Evolutionary conservation across 2,113 vertebrate genomes (phyloP), one percentile per base, ranked within the genome.

Genomic region (Agelaius phoeniceus): DNA sequence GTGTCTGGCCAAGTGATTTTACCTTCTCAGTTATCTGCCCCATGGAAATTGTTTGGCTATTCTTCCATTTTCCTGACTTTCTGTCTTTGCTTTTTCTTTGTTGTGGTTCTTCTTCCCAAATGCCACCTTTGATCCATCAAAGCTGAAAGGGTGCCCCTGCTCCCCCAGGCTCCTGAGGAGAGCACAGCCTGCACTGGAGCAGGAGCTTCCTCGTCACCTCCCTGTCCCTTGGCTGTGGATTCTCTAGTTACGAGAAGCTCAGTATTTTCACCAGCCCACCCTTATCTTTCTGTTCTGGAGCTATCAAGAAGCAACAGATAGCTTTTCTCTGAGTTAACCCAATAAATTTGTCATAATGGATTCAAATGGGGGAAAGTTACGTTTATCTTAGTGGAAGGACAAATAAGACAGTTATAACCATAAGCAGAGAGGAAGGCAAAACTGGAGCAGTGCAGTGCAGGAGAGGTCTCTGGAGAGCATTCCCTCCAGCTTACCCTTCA

Each of bases 141-240:
- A 87, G 37, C 17, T 9, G 4, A 68, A 90, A 48, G 0, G 4
- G 13, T 67, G 28, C 26, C 73, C 48, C 15, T 49, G 35, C 59
- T 86, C 7, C 23, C n/a, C 17, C 20, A 20, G 39, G n/a, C 16
- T 94, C n/a, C 49, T 1, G 1, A 62, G 55, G 37, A 79, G 15
- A 68, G 10, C 62, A 43, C n/a, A 63, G 35, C 37, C 33, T 7
- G 4, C 30, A 33, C 7, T 57, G 57, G 24, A 67, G 22, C 31
- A 52, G 69, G n/a, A 89, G 28, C 10, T 84, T 31, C 43, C 22
- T 84, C 1, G 0, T 43, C 0, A 0, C 19, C 27, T 31, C 0
- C 44, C 31, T 48, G 23, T 37, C 49, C 57, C 2, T 3, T 62
- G 44, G 28, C 39, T 11, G 0, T 58, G 65, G 37, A 80, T 66